Evolutionary conservation across 2,797 vertebrate species (phyloP), one percentile per base, ranked within the genome.

Genomic region (Poeciliopsis turneri): DNA sequence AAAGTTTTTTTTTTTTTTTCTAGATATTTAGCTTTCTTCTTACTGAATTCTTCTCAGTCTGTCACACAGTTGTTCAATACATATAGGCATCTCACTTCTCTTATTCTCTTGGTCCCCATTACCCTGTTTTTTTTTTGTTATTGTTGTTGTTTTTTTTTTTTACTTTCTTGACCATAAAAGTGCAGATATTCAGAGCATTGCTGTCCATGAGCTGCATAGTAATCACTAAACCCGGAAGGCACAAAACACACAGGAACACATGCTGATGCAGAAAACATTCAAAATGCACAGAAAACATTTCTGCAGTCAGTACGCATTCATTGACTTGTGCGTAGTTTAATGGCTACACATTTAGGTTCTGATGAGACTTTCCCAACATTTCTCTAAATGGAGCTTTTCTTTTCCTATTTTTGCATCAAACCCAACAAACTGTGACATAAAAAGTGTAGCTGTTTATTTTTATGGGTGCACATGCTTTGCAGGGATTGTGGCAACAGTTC

Each of bases 111-210:
- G 61, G 57, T 77, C 59, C 46, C 59, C 57, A 75, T 78, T 59
- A 81, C 74, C 55, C 72, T 15, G 13, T 46, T 43, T 41, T 43
- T 41, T 57, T 33, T 57, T 12, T 53, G 39, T 39, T 39, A 1
- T 39, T 45, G 11, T 45, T 45, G 2, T 12, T 45, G 2, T 51
- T 23, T 30, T 2, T 53, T 57, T 57, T 12, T 53, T 51, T 55
- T 39, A 36, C 66, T 53, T 45, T 77, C 76, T 73, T 72, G 59
- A 83, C 87, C 86, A 71, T 79, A 90, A 87, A 89, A 92, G 89
- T 86, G 87, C 80, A 80, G 45, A 86, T 84, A 86, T 79, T 88
- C 81, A 75, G 75, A 75, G 75, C 59, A 30, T 74, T 76, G 53
- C 74, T 70, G 61, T 84, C 77, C 70, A 49, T 78, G 82, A 84